Evolutionary conservation across 2,888 invertebrate genomes (phyloP).

Genomic region (Aphodius granarius): DNA sequence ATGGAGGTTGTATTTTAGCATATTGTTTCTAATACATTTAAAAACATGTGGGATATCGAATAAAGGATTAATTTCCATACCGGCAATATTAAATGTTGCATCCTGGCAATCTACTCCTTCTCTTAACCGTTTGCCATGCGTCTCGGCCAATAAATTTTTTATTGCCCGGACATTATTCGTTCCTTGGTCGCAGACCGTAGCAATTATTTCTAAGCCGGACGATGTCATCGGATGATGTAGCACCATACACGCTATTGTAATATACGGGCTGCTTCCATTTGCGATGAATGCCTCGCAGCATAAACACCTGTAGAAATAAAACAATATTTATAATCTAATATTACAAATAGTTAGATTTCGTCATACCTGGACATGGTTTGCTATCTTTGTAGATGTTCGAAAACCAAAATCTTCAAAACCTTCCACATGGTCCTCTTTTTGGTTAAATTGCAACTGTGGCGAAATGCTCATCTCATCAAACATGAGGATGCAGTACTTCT

Average conservation of each 20-base stretch:
- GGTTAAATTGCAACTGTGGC: too few relatives aligned
- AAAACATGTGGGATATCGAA: constrained; percentile 26
- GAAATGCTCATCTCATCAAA: constrained; percentile 29
- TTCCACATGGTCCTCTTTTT: too few relatives aligned
- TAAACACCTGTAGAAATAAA: too few relatives aligned
- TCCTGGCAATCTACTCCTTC: neutral
- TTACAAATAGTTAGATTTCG: too few relatives aligned
- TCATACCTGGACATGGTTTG: too few relatives aligned
- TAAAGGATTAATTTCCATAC: constrained; percentile 17
- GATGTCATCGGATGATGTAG: neutral
- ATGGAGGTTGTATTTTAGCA: constrained; percentile 16
- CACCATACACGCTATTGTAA: constrained; percentile 23
- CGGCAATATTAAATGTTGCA: constrained; percentile 15
- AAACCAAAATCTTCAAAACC: too few relatives aligned
- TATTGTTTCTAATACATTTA: constrained; percentile 26
- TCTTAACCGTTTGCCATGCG: constrained; percentile 5
- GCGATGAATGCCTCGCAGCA: constrained; percentile 11
- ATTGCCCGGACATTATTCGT: constrained; percentile 23
- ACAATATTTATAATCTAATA: constrained; percentile 10
- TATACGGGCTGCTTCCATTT: constrained; percentile 29
- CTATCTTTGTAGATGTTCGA: neutral
- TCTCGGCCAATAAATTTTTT: constrained; percentile 18
- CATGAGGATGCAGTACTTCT: constrained; percentile 27
- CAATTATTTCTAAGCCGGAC: constrained; percentile 21
- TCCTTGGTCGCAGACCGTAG: constrained; percentile 26